Percentiles rank a stretch among this genome's conserved stretches.
Conservation (phyloP, 2,888 invertebrate genomes). For the Macrosiphum euphorbiae region DNA sequence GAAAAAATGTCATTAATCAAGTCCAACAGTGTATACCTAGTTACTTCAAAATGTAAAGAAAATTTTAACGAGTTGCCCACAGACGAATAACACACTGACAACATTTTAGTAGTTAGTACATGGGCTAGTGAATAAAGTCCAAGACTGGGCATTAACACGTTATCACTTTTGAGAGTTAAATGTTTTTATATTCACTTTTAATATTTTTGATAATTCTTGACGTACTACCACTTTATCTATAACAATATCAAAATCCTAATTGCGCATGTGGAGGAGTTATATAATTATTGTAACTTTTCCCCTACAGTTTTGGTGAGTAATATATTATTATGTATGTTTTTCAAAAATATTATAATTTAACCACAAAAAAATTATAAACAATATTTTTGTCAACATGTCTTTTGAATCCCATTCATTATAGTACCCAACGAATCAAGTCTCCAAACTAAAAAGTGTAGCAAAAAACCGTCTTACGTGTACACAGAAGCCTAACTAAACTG, state of each 20-base stretch:
- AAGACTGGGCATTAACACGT: not conserved
- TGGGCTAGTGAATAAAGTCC: not conserved
- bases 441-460: not conserved
- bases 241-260: not conserved
- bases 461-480: not conserved
- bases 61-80: not conserved
- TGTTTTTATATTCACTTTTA: not conserved
- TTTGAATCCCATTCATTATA: not conserved
- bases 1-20: not conserved
- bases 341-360: not conserved
- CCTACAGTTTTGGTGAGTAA: not conserved
- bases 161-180: not conserved
- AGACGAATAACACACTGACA: not conserved
- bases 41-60: not conserved
- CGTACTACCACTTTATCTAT: not conserved
- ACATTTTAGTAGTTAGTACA: not conserved
- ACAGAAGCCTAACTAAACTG: not conserved
- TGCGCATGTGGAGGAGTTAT: not conserved
- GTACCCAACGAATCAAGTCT: not conserved
- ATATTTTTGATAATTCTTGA: not conserved
- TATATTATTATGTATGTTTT: not conserved
- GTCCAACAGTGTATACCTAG: not conserved
- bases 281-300: not conserved
- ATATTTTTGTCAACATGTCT: not conserved
- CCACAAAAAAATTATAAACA: not conserved